Conservation (phyloP, 2,888 invertebrate species). For the Willowsia nigromaculata region DNA sequence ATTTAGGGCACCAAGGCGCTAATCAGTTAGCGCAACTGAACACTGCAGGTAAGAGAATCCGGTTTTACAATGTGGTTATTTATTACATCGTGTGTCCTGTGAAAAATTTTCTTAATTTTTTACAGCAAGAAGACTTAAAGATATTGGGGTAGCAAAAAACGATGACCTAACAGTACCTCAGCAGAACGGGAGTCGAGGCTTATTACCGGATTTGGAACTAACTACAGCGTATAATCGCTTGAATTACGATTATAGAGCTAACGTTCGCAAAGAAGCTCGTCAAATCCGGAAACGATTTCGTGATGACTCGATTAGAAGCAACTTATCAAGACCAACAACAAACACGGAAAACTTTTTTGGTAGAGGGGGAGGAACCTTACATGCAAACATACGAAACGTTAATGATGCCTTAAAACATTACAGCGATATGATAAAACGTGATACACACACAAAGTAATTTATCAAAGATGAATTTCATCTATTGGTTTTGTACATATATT, state of each 20-base stretch:
- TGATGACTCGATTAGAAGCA: neutral
- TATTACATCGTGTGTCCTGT: too few relatives aligned
- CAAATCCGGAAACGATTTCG: slow-evolving; percentile 4
- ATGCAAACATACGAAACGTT: neutral
- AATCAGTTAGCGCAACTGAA: too few relatives aligned
- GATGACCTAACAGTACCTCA: neutral
- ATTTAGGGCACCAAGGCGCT: too few relatives aligned
- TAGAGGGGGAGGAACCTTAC: neutral
- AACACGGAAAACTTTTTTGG: neutral
- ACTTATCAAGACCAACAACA: neutral
- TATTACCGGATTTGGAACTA: neutral
- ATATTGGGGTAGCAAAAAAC: too few relatives aligned
- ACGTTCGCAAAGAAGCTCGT: neutral
- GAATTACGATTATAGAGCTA: neutral
- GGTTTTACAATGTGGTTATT: too few relatives aligned
- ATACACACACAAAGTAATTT: neutral
- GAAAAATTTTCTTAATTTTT: too few relatives aligned
- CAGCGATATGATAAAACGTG: neutral
- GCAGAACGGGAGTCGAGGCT: neutral
- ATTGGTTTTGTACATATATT: neutral
- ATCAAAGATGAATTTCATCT: neutral
- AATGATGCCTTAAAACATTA: slow-evolving; percentile 10
- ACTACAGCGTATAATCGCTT: neutral
- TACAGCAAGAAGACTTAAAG: too few relatives aligned
- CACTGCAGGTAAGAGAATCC: too few relatives aligned